These are phyloP conservation scores for Anguilla obscura DNA, from an alignment of 2,797 vertebrate species.

Conservation along the genomic window DNA sequence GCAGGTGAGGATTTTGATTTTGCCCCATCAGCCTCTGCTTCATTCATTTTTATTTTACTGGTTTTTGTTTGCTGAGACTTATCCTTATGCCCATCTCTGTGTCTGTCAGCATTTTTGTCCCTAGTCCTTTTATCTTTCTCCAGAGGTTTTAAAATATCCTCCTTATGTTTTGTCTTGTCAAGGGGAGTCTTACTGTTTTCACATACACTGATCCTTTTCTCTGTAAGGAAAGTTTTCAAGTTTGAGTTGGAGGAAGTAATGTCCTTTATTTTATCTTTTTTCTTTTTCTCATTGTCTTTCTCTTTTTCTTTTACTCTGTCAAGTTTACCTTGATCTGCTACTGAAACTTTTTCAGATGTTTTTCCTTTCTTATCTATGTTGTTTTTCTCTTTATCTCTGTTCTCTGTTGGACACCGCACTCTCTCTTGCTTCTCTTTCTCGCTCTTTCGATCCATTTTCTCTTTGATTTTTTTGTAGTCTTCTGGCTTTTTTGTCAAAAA, in stretches of 20 bases:
- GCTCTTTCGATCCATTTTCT: constrained; percentile 84
- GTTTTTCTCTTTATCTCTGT: constrained; percentile 81
- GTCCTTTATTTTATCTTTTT: constrained; percentile 89
- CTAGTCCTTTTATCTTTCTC: constrained; percentile 88
- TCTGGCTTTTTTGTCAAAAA: constrained; percentile 80
- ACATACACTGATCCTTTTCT: constrained; percentile 75
- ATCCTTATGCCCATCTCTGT: constrained; percentile 86
- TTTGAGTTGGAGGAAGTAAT: constrained; percentile 69
- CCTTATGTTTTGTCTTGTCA: constrained; percentile 86
- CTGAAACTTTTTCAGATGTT: constrained; percentile 78
- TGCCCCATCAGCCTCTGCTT: constrained; percentile 76
- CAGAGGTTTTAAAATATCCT: constrained; percentile 82
- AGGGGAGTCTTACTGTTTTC: constrained; percentile 72
- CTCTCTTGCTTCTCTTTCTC: constrained; percentile 85
- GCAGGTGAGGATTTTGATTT: constrained; percentile 80
- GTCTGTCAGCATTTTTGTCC: constrained; percentile 78
- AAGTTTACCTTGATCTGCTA: constrained; percentile 76
- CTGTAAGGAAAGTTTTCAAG: constrained; percentile 82
- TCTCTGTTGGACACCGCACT: constrained; percentile 78
- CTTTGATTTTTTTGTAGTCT: constrained; percentile 87
- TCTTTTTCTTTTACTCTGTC: constrained; percentile 84
- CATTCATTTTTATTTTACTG: constrained; percentile 74
- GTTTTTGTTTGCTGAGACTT: constrained; percentile 79
- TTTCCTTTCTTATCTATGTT: constrained; percentile 84
- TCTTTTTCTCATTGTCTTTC: constrained; percentile 82